phyloP scores from a whole-genome alignment of 2,797 vertebrate species.

The Characodon lateralis region DNA sequence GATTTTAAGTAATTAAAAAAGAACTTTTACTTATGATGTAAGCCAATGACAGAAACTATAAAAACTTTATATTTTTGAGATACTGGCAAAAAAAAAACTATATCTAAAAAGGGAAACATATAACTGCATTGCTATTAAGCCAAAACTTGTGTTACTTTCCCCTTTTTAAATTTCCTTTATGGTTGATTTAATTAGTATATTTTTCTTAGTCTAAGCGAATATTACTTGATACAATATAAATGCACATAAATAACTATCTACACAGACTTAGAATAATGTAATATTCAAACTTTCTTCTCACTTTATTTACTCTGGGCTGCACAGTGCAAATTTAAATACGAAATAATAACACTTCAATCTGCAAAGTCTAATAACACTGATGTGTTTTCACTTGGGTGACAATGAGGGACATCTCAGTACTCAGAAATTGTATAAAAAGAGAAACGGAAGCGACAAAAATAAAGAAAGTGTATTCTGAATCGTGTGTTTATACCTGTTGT shows the following conservation, averaged over 20 bases:
- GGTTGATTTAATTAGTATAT: conserved; percentile 33
- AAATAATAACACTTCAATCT: conserved; percentile 53
- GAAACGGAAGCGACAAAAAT: conserved; percentile 46
- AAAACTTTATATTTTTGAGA: conserved; percentile 89
- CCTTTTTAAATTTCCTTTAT: conserved; percentile 37
- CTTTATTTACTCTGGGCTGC: conserved; percentile 56
- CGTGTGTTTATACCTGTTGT: conserved; percentile 64
- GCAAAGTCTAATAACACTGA: conserved; percentile 51
- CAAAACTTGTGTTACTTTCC: conserved; percentile 78
- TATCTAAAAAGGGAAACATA: conserved; percentile 83
- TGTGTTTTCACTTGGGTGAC: conserved; percentile 38
- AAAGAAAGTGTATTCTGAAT: conserved; percentile 41
- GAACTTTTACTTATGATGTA: conserved; percentile 85
- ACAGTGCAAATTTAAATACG: conserved; percentile 60
- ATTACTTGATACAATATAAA: conserved; percentile 61
- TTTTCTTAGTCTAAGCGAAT: conserved; percentile 58
- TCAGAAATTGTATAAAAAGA: conserved; percentile 47
- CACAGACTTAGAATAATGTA: conserved; percentile 49
- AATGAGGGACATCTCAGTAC: conserved; percentile 52
- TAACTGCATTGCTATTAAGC: conserved; percentile 85
- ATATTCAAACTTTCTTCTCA: conserved; percentile 47
- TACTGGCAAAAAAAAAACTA: conserved; percentile 76
- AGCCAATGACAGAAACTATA: conserved; percentile 82
- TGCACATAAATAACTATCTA: conserved; percentile 63
- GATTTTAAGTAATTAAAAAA: conserved; percentile 77